Evolutionary conservation across 2,113 vertebrate genomes (phyloP).

Genomic region (Sus scrofa): T2T-Sscrofa CM000813.6:14454001-14454500

Average conservation of each 20-base stretch:
- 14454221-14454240: not conserved
- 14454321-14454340: not conserved
- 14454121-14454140: not conserved
- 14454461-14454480: not conserved
- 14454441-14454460: not conserved
- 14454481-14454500: not conserved
- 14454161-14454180: not conserved
- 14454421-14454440: not conserved
- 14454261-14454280: not conserved
- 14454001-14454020: not conserved
- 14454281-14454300: not conserved
- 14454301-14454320: not conserved
- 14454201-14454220: not conserved
- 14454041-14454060: not conserved
- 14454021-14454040: not conserved
- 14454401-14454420: not conserved
- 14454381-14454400: not conserved
- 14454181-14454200: not conserved
- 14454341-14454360: not conserved
- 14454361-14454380: no score
- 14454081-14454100: not conserved
- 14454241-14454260: not conserved
- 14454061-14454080: not conserved
- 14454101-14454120: not conserved
- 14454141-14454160: not conserved